Evolutionary conservation across 1,140 invertebrate species (phyloP), one percentile per base, ranked within the genome.

Genomic region (Sesamia nonagrioides): DNA sequence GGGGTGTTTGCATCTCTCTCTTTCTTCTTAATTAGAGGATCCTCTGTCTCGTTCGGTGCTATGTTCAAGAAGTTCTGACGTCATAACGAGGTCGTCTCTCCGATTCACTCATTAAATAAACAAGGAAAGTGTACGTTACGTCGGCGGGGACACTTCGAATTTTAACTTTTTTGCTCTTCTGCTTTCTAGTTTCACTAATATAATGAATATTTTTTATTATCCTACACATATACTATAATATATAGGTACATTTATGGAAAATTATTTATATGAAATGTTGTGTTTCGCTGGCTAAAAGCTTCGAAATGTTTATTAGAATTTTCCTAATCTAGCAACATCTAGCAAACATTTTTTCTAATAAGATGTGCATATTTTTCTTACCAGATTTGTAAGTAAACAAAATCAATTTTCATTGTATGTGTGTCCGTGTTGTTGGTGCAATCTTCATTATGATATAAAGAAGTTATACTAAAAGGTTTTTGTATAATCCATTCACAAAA

Each of bases 21-120:
- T 42, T 69, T 86, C 85, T 73, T 77, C 45, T 84, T 60, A 33
- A 77, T 81, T 80, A 37, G 50, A 60, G 18, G 1, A 50, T 85
- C 35, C 74, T 79, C 84, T n/a, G 8, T 92, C 89, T 86, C 88
- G 15, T 69, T 92, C 87, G 80, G 63, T 85, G 78, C 80, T 42
- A 82, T 82, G 81, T 87, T 91, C 77, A 83, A 86, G 87, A 90
- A 89, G 82, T 86, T 84, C 88, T 94, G 93, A 94, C 93, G 93
- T 94, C 92, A 93, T 91, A 93, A 93, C 92, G 91, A 94, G 90
- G 88, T 90, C 91, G 91, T 92, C 91, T 92, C 88, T 92, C 89
- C 89, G 88, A 92, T 93, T 92, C 90, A 91, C 93, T 93, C 92
- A 94, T 94, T 94, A 94, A 94, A 94, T 93, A 94, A 94, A 94